Evolutionary conservation across 2,888 invertebrate species (phyloP).

Genomic region (Mycalesis mineus): DNA sequence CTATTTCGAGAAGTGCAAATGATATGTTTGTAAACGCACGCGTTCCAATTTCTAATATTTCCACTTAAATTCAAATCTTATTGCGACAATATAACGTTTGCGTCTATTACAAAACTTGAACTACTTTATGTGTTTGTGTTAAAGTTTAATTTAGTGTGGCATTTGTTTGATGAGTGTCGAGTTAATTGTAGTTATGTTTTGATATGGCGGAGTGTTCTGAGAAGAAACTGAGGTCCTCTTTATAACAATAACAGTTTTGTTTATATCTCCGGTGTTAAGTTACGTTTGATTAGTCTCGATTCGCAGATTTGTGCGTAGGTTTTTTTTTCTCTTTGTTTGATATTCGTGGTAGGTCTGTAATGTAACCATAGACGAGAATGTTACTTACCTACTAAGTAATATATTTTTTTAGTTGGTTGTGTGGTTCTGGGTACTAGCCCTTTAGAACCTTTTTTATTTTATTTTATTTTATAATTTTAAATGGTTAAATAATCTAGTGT

Average conservation of each 20-base stretch:
- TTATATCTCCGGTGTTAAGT: conserved; percentile 54
- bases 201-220: conserved; percentile 52
- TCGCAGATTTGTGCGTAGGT: conserved; percentile 69
- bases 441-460: too few species aligned
- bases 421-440: too few species aligned
- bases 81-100: conserved; percentile 26
- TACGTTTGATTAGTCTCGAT: conserved; percentile 47
- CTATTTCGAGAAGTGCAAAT: background rate
- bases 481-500: too few species aligned
- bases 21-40: conserved; percentile 40
- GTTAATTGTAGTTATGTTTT: conserved; percentile 38
- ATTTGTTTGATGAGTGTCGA: conserved; percentile 15
- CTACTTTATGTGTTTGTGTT: background rate
- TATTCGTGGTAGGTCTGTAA: conserved; percentile 40
- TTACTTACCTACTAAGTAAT: background rate
- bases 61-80: conserved; percentile 60
- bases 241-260: conserved; percentile 62
- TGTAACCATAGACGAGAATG: background rate
- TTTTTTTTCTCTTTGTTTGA: conserved; percentile 43
- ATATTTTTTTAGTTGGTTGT: too few species aligned
- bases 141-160: conserved; percentile 14
- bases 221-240: conserved; percentile 56
- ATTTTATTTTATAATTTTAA: too few species aligned
- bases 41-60: conserved; percentile 63
- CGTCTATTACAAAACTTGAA: background rate